phyloP scores from a whole-genome alignment of 2,888 invertebrate species.

The Apoda limacodes region DNA sequence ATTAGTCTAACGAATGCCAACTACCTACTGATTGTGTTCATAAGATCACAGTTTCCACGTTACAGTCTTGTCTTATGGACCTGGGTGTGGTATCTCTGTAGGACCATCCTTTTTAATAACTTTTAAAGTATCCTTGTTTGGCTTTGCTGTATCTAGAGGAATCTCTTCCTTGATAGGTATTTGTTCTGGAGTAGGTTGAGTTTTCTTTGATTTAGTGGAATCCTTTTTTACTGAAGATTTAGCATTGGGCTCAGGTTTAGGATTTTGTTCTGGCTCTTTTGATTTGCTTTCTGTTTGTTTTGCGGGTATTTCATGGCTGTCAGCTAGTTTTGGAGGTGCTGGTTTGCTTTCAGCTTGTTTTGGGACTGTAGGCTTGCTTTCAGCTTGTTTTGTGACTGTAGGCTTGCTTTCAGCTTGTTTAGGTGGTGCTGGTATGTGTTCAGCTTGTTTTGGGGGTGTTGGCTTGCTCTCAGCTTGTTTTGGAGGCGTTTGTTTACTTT shows the following conservation, averaged over 20 bases:
- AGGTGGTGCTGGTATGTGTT: constrained; percentile 15
- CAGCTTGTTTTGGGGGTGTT: constrained; percentile 14
- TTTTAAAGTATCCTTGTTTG: constrained; percentile 65
- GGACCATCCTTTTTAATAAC: constrained; percentile 72
- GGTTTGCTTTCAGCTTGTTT: constrained; percentile 18
- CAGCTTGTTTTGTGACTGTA: constrained; percentile 19
- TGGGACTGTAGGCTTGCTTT: constrained; percentile 14
- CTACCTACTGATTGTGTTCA: too few species aligned
- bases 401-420: constrained; percentile 19
- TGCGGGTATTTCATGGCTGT: constrained; percentile 14
- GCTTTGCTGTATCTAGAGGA: constrained; percentile 62
- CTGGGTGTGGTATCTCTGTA: constrained; percentile 52
- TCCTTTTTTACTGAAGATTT: constrained; percentile 9
- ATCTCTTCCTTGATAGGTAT: constrained; percentile 69
- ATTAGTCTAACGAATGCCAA: too few species aligned
- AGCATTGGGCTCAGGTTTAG: constrained; percentile 16
- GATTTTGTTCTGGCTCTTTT: constrained; percentile 19
- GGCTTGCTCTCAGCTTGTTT: constrained; percentile 24
- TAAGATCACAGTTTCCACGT: constrained; percentile 20
- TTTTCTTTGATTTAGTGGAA: constrained; percentile 10
- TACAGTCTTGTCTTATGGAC: constrained; percentile 26
- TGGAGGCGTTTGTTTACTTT: constrained; percentile 21
- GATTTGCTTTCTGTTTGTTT: too few species aligned
- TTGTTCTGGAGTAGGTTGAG: constrained; percentile 28
- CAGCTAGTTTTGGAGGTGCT: constrained; percentile 12